phyloP scores from a whole-genome alignment of 2,888 invertebrate species.

The Smittia sp. region DNA sequence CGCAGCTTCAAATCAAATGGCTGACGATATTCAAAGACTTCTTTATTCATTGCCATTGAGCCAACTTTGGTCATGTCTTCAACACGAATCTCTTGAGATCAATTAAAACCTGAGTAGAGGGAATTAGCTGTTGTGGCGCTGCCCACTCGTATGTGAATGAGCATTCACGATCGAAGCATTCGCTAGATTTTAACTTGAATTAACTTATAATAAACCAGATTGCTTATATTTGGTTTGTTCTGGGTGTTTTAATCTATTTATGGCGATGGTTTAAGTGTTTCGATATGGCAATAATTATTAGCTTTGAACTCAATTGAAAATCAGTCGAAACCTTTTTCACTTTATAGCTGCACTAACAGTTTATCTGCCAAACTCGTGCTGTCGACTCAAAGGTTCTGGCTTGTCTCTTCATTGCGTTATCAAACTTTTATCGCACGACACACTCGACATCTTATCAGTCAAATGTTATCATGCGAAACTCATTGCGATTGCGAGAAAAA shows the following conservation, averaged over 20 bases:
- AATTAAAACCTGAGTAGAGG: background rate
- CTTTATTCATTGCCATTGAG: background rate
- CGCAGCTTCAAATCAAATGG: background rate
- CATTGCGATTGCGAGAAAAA: too few species aligned
- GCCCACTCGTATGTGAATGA: background rate
- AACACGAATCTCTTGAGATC: background rate
- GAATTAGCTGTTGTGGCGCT: background rate
- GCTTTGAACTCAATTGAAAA: background rate
- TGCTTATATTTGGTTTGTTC: conserved; percentile 1
- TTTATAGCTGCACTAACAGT: too few species aligned
- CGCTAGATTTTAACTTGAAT: background rate
- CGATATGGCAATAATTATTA: background rate
- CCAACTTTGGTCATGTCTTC: background rate
- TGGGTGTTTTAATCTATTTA: conserved; percentile 21
- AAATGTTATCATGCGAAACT: too few species aligned
- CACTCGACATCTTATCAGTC: too few species aligned
- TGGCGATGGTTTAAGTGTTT: conserved; percentile 3
- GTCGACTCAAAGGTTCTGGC: too few species aligned
- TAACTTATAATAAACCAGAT: background rate
- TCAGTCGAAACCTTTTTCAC: too few species aligned
- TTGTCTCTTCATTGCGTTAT: too few species aligned
- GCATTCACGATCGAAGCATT: background rate
- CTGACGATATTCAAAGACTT: background rate
- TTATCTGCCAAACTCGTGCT: too few species aligned
- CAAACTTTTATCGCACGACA: too few species aligned